phyloP scores from a whole-genome alignment of 2,113 vertebrate species.

The Myanophis thanlyinensis region DNA sequence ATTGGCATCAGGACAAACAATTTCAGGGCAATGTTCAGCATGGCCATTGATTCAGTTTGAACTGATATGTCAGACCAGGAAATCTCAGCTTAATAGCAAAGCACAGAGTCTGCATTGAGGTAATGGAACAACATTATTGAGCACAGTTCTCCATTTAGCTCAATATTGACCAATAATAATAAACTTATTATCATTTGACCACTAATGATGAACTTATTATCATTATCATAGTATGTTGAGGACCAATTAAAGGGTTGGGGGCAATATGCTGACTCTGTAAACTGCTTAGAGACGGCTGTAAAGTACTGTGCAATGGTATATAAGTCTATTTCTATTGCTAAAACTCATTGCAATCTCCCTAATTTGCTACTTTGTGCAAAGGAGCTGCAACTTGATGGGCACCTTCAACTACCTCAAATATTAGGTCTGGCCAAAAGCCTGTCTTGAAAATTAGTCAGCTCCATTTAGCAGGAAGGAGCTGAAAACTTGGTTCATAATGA shows the following conservation, averaged over 20 bases:
- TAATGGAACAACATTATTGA: not conserved
- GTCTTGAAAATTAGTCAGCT: not conserved
- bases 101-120: not conserved
- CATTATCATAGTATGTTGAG: not conserved
- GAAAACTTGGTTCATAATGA: not conserved
- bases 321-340: too few relatives aligned
- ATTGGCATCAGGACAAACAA: not conserved
- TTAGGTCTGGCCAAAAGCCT: not conserved
- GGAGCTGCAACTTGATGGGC: not conserved
- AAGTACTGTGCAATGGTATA: too few relatives aligned
- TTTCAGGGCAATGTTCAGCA: not conserved
- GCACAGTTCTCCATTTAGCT: not conserved
- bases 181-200: not conserved
- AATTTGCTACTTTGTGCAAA: not conserved
- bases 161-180: not conserved
- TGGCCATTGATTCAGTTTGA: not conserved
- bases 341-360: not conserved
- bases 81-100: not conserved
- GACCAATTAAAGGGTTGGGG: not conserved
- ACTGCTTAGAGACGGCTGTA: too few relatives aligned
- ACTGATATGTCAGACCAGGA: not conserved
- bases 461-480: not conserved
- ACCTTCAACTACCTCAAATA: not conserved
- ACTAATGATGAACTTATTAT: not conserved
- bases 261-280: rapidly evolving